Evolutionary conservation across 2,113 vertebrate genomes (phyloP).

Genomic region (Ursus arctos): DNA sequence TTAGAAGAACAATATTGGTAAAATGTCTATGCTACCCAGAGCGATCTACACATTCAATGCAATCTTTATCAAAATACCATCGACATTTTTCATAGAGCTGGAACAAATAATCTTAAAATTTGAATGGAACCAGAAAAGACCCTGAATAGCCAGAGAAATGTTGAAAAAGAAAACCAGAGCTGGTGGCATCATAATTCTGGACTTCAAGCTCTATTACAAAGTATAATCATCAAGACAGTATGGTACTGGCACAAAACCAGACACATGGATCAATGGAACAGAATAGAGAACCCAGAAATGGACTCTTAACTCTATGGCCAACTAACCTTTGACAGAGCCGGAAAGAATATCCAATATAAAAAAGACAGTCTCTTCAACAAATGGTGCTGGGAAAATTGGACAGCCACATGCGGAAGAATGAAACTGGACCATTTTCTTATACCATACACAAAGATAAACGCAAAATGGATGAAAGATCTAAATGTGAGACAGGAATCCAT

Average conservation of each 20-base stretch:
- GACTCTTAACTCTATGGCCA: too few relatives aligned
- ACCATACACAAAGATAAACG: neutral
- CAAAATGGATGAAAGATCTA: neutral
- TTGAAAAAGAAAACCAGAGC: neutral
- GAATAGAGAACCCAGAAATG: too few relatives aligned
- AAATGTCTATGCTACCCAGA: too few relatives aligned
- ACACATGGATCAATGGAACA: too few relatives aligned
- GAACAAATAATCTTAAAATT: neutral
- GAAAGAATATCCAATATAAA: too few relatives aligned
- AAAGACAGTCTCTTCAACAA: too few relatives aligned
- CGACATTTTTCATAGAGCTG: neutral
- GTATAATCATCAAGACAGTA: too few relatives aligned
- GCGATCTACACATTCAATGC: too few relatives aligned
- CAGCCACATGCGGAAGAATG: neutral
- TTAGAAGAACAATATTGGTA: too few relatives aligned
- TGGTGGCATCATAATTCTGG: neutral
- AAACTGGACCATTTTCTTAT: neutral
- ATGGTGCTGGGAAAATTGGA: neutral
- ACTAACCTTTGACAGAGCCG: too few relatives aligned
- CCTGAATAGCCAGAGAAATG: neutral
- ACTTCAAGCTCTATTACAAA: neutral
- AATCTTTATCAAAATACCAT: too few relatives aligned
- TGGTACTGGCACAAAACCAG: too few relatives aligned
- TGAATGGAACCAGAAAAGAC: neutral
- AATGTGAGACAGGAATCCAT: neutral